Percentiles rank a stretch among this genome's conserved stretches.
Conservation (phyloP, 2,888 invertebrate genomes). For the Tipula unca region DNA sequence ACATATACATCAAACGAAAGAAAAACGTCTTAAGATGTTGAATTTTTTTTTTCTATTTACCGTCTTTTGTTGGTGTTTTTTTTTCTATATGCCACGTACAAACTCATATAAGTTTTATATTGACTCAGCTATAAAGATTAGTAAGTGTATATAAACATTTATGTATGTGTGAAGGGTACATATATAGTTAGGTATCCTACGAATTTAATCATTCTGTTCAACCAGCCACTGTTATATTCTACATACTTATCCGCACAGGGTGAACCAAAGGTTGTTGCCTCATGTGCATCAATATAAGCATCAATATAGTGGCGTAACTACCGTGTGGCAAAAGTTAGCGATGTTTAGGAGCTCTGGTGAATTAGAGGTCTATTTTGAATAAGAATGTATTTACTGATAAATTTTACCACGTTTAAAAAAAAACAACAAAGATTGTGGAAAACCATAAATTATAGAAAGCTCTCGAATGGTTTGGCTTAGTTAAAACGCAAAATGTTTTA, state of each 20-base stretch:
- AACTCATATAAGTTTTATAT: background rate
- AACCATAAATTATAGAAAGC: too few species aligned
- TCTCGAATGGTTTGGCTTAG: too few species aligned
- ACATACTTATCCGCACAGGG: too few species aligned
- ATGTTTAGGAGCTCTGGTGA: too few species aligned
- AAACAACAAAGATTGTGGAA: too few species aligned
- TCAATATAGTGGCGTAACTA: too few species aligned
- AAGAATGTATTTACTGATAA: too few species aligned
- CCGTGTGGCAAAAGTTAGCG: too few species aligned
- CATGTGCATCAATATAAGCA: too few species aligned
- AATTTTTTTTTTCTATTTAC: background rate
- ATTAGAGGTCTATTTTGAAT: too few species aligned
- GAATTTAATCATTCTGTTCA: background rate
- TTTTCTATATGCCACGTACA: background rate
- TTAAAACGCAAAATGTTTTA: too few species aligned
- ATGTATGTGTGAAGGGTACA: background rate
- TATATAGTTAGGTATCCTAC: background rate
- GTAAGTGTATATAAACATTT: background rate
- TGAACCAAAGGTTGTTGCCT: background rate
- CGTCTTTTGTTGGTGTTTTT: background rate
- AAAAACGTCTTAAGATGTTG: background rate
- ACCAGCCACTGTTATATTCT: background rate
- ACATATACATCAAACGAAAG: background rate
- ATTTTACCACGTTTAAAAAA: too few species aligned
- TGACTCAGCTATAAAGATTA: background rate